A percentile compares a stretch with the other conserved stretches of the same genome.
Evolutionary conservation across 92 coral and sea anemone species (phyloP).

Genomic region (Parazoanthus swiftii): DNA sequence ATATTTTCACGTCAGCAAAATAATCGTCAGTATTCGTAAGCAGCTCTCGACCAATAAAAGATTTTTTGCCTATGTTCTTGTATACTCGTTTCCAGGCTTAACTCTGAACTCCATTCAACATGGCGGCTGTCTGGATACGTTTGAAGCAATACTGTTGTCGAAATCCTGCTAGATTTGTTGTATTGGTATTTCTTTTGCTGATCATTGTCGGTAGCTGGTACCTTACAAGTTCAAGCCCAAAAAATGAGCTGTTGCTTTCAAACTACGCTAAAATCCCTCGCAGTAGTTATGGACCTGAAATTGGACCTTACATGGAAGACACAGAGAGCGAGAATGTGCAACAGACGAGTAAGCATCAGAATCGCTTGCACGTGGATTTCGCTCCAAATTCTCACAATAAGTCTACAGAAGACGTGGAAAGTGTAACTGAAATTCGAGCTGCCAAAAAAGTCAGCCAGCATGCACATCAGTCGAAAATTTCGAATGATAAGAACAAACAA

Average conservation of each 20-base stretch:
- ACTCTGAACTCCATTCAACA: background rate
- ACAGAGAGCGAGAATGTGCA: background rate
- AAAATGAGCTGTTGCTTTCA: background rate
- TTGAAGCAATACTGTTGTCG: slow-evolving; percentile 20
- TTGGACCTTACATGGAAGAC: background rate
- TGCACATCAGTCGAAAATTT: background rate
- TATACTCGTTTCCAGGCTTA: slow-evolving; percentile 32
- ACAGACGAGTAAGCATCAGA: background rate
- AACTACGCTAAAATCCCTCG: background rate
- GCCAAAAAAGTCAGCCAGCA: slow-evolving; percentile 9
- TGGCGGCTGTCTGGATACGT: slow-evolving; percentile 8
- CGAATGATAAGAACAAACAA: background rate
- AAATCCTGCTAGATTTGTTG: slow-evolving; percentile 26
- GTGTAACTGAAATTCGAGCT: background rate
- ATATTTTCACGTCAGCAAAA: no score
- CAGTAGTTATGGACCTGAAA: background rate
- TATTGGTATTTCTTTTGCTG: slow-evolving; percentile 29
- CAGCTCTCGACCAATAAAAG: no score
- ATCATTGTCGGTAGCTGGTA: slow-evolving; percentile 34
- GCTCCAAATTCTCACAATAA: background rate
- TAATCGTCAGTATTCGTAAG: no score
- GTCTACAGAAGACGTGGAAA: background rate
- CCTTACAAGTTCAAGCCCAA: background rate
- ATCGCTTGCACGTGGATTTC: background rate
- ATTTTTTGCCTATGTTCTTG: no score